Percentiles rank a stretch among this genome's conserved stretches.
Conservation (phyloP, 2,888 invertebrate genomes). For the Drosophila algonquin region DNA sequence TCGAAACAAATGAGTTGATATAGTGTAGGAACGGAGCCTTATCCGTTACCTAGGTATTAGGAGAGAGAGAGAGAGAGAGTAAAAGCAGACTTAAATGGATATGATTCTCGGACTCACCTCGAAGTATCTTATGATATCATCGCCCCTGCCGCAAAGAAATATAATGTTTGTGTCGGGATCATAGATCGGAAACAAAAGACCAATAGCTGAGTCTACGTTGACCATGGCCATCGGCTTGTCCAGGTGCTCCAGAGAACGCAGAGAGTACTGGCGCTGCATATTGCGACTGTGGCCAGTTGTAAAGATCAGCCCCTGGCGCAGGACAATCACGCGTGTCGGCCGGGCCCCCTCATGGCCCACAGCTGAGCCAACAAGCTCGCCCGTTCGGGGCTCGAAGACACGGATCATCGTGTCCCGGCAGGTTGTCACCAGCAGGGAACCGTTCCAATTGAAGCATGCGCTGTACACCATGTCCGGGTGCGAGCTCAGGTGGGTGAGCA, state of each 20-base stretch:
- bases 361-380: slow-evolving; percentile 92
- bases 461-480: slow-evolving; percentile 98
- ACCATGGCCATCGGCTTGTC: slow-evolving; percentile 95
- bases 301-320: slow-evolving; percentile 95
- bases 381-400: slow-evolving; percentile 95
- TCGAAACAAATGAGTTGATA: neutral
- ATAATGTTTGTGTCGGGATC: slow-evolving; percentile 97
- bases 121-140: slow-evolving; percentile 97
- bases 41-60: neutral
- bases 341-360: slow-evolving; percentile 96
- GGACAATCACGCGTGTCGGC: slow-evolving; percentile 94
- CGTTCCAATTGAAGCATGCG: slow-evolving; percentile 98
- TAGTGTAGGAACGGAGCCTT: neutral
- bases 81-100: neutral
- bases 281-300: slow-evolving; percentile 98
- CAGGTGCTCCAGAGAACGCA: slow-evolving; percentile 94
- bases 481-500: slow-evolving; percentile 92
- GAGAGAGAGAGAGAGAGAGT: too few relatives aligned
- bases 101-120: slow-evolving; percentile 85
- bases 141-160: slow-evolving; percentile 98
- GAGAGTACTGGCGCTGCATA: slow-evolving; percentile 98
- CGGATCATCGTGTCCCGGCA: slow-evolving; percentile 98
- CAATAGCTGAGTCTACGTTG: slow-evolving; percentile 96
- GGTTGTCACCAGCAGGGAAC: slow-evolving; percentile 96
- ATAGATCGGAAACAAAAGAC: slow-evolving; percentile 98